A percentile compares a stretch with the other conserved stretches of the same genome.
Conservation (phyloP, 2,113 vertebrate species). For the Narcine bancroftii region DNA sequence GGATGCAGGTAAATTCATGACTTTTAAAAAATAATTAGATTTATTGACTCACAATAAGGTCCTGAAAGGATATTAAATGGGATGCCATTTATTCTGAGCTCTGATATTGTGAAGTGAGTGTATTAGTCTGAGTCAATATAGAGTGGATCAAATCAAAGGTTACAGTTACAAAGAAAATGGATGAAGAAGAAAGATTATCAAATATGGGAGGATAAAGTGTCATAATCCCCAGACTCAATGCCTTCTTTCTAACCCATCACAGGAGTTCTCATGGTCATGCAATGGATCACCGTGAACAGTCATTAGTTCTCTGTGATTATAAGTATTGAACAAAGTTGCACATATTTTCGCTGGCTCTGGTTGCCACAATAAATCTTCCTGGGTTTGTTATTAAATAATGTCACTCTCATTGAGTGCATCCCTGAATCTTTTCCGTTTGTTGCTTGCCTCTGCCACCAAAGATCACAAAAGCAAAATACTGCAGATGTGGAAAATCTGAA, state of each 20-base stretch:
- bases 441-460: not conserved
- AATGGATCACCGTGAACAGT: slow-evolving; percentile 26
- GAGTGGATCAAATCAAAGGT: slow-evolving; percentile 37
- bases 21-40: slow-evolving; percentile 34
- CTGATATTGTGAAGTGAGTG: slow-evolving; percentile 33
- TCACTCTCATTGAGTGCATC: slow-evolving; percentile 28
- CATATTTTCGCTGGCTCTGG: slow-evolving; percentile 18
- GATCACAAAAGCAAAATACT: too few relatives aligned
- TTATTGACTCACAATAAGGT: slow-evolving; percentile 35
- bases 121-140: slow-evolving; percentile 36
- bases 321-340: slow-evolving; percentile 35
- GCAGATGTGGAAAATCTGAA: too few relatives aligned
- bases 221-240: not conserved
- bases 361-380: slow-evolving; percentile 30
- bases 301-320: slow-evolving; percentile 30
- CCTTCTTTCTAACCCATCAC: slow-evolving; percentile 33
- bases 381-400: slow-evolving; percentile 36
- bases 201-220: slow-evolving; percentile 35
- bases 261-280: slow-evolving; percentile 9
- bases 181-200: slow-evolving; percentile 33
- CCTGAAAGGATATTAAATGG: slow-evolving; percentile 38
- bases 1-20: slow-evolving; percentile 37
- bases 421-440: slow-evolving; percentile 24
- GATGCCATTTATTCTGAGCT: slow-evolving; percentile 37
- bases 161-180: slow-evolving; percentile 35